These are phyloP conservation scores for Falcunculus frontatus DNA, from an alignment of 2,113 vertebrate species.

Conservation along the genomic window DNA sequence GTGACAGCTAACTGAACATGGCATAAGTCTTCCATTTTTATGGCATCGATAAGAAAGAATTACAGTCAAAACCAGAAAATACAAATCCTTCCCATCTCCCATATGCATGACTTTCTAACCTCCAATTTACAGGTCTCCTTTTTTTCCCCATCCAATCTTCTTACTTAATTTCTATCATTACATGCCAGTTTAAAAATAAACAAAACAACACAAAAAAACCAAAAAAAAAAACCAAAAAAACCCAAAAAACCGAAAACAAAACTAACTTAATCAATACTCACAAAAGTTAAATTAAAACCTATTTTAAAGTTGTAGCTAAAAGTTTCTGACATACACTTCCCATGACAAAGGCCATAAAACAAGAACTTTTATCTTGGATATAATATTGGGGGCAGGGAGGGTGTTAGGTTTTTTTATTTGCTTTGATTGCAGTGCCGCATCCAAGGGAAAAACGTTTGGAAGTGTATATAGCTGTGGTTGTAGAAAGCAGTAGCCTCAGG, in stretches of 20 bases:
- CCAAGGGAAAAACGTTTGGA: neutral
- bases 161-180: neutral
- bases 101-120: neutral
- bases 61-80: constrained; percentile 5
- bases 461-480: neutral
- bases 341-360: neutral
- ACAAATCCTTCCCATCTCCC: neutral
- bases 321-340: neutral
- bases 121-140: neutral
- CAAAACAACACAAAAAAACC: neutral
- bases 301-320: neutral
- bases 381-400: accelerated
- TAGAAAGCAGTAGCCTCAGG: neutral
- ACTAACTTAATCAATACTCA: neutral
- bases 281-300: neutral
- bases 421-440: neutral
- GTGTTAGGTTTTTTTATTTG: neutral
- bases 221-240: neutral
- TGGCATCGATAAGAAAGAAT: neutral
- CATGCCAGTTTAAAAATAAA: neutral
- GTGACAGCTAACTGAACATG: neutral
- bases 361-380: neutral
- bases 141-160: neutral
- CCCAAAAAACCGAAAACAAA: neutral
- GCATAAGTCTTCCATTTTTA: constrained; percentile 23